Evolutionary conservation across 35 echinoderm and acorn worm genomes (phyloP).

Genomic region (Lytechinus pictus): DNA sequence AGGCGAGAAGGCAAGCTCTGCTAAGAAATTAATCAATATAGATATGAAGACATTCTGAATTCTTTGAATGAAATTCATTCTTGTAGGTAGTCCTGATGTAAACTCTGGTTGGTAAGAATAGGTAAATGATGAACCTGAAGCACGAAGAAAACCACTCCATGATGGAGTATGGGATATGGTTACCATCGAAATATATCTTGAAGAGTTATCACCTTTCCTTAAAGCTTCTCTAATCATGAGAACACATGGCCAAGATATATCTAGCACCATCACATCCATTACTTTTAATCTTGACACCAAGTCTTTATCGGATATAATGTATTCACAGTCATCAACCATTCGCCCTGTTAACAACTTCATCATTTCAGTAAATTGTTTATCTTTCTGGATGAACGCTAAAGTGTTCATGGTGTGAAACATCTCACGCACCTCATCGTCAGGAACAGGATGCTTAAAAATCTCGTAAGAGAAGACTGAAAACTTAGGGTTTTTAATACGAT

Average conservation of each 20-base stretch:
- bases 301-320: background rate
- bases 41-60: background rate
- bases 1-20: background rate
- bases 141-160: slow-evolving; percentile 22
- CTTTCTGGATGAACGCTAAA: slow-evolving; percentile 45
- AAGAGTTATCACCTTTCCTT: background rate
- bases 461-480: slow-evolving; percentile 7
- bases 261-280: background rate
- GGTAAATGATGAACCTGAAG: background rate
- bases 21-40: background rate
- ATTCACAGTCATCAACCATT: slow-evolving; percentile 1
- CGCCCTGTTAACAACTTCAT: background rate
- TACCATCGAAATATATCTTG: slow-evolving; percentile 1
- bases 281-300: background rate
- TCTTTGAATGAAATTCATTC: slow-evolving; percentile 14
- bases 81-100: background rate
- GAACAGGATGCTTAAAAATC: slow-evolving; percentile 15
- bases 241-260: background rate
- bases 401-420: slow-evolving; percentile 11
- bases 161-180: background rate
- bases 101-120: slow-evolving; percentile 2
- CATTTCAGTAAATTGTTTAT: background rate
- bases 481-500: background rate
- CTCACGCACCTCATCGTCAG: slow-evolving; percentile 30
- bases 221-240: background rate